Percentiles rank a stretch among this genome's conserved stretches.
These are phyloP conservation scores for Porites lobata DNA, from an alignment of 92 coral and sea anemone genomes.

Conservation along the genomic window DNA sequence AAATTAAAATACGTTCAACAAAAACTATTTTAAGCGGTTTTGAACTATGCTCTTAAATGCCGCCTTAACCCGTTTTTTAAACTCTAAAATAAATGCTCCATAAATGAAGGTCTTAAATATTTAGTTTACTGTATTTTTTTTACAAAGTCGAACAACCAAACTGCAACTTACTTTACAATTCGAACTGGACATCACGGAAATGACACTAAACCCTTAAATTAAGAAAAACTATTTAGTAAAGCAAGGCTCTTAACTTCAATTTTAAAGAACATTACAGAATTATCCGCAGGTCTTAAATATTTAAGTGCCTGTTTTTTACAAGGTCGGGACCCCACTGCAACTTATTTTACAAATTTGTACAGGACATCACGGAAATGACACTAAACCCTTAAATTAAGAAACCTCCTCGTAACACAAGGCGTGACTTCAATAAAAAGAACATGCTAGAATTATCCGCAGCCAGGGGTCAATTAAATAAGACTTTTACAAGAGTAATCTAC, in stretches of 20 bases:
- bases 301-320: too few relatives aligned
- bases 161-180: neutral
- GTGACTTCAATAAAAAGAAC: neutral
- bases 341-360: neutral
- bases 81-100: neutral
- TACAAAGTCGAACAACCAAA: neutral
- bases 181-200: neutral
- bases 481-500: too few relatives aligned
- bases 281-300: too few relatives aligned
- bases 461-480: too few relatives aligned
- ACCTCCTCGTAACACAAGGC: neutral
- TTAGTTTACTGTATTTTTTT: neutral
- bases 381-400: neutral
- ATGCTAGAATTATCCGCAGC: neutral
- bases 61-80: too few relatives aligned
- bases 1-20: too few relatives aligned
- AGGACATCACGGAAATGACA: neutral
- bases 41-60: too few relatives aligned
- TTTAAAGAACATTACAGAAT: too few relatives aligned
- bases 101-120: slow-evolving; percentile 39
- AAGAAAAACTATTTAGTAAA: too few relatives aligned
- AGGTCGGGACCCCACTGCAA: too few relatives aligned
- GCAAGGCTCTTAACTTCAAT: too few relatives aligned
- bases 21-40: too few relatives aligned
- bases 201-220: neutral